Base-by-base conservation (phyloP, 2,888 invertebrate species). In the Clusia tigrina region DNA sequence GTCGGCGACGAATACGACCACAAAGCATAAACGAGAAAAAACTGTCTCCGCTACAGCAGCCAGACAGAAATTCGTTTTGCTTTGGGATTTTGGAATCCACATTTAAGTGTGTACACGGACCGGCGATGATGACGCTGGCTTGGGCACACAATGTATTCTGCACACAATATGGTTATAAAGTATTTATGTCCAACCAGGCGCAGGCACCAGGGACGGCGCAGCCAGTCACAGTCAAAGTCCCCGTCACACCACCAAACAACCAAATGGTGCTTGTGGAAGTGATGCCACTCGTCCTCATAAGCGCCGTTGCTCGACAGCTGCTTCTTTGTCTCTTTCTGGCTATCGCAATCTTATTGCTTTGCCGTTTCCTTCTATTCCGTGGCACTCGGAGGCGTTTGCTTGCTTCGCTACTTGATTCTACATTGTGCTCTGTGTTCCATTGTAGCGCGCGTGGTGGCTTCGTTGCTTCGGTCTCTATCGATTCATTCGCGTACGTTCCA, bases 1-100 rank as follows among this genome's bases (percentile, higher is more conserved):
- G 24, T 32, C 55, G n/a, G n/a, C n/a, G 37, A 62, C 60, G 64
- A 67, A 64, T 48, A 60, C 37, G 51, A 25, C 58, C 38, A 60
- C 60, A 67, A 64, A 62, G 52, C 26, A 46, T 37, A 60, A 24
- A 38, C 3, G 56, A 10, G 22, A 42, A 56, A 54, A 58, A 18
- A 48, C 20, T 48, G 48, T n/a, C 48, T 48, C 48, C 17, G 20
- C 17, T 10, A 48, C 20, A 48, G 48, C 48, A 54, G 57, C 46
- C 48, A 58, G 54, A 23, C 46, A 54, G 54, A 25, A 23, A 26
- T 48, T 48, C 5, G 5, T 18, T 48, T 48, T 15, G 48, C 22
- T 54, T 54, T 54, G 54, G 54, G 54, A 20, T 54, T 54, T 25
- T 17, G 54, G 54, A 54, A 26, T 23, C 54, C 54, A 23, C 3